Base-by-base conservation (phyloP, 2,113 vertebrate genomes). In the Galeopterus variegatus region DNA sequence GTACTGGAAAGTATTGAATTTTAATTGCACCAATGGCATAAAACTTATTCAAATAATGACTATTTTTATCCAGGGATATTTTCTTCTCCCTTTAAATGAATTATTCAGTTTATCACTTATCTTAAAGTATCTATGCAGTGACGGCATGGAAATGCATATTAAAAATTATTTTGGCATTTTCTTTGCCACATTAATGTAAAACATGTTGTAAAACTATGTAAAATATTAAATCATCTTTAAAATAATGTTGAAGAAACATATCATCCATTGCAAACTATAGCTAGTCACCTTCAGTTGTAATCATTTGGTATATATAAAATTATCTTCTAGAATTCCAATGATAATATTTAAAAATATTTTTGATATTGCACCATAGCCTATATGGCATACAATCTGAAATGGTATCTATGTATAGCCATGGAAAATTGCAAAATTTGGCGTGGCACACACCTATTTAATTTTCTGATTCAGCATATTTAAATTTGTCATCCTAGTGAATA, bases 281-380 rank as follows among this genome's bases (percentile, higher is more conserved):
- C 58, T 67, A 92, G 26, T 67, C 64, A 81, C 28, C n/a, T 79
- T 64, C 48, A 69, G n/a, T 89, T 94, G 13, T 62, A 85, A 73
- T 67, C 11, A 89, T 79, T 92, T 69, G 33, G 24, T 50, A 56
- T 26, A 11, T 82, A 87, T 36, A 67, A 85, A 67, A 85, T 58
- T 80, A 88, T 89, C 28, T 95, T 83, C 58, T 84, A 52, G 56
- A 67, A 92, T 95, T 65, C 64, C 23, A 75, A 54, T 85, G 52
- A 77, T 1, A 79, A 88, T 80, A 92, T 91, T 65, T 95, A 11
- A 92, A 89, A 88, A 33, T 11, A 70, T 58, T 84, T 93, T 72
- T 83, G 52, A 36, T n/a, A 45, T 70, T 41, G 2, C 13, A 75
- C 15, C 54, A 52, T 21, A 67, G 11, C 1, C 3, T 80, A 56